phyloP scores from a whole-genome alignment of 2,113 vertebrate species.

The Ondatra zibethicus region DNA sequence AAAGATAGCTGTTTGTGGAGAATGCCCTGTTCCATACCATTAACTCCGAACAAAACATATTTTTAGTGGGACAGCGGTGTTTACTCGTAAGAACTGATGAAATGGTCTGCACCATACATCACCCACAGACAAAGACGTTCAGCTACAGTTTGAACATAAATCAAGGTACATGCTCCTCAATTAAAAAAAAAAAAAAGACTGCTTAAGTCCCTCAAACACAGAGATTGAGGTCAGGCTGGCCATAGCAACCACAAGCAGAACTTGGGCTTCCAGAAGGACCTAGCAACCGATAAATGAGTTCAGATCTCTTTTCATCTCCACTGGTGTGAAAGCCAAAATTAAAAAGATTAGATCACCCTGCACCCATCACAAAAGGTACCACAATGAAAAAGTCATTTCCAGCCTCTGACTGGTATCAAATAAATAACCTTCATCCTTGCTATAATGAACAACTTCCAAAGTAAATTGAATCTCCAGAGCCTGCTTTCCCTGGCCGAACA shows the following conservation, averaged over 20 bases:
- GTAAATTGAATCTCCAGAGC: conserved; percentile 90
- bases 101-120: conserved; percentile 87
- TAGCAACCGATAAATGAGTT: conserved; percentile 90
- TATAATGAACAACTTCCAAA: conserved; percentile 91
- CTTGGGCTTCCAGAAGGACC: conserved; percentile 86
- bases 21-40: conserved; percentile 90
- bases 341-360: conserved; percentile 91
- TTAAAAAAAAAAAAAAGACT: conserved; percentile 78
- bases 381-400: conserved; percentile 90
- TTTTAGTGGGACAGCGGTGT: conserved; percentile 89
- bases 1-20: conserved; percentile 88
- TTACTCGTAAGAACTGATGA: conserved; percentile 90
- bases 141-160: conserved; percentile 89
- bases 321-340: conserved; percentile 91
- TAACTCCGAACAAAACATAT: conserved; percentile 91
- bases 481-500: conserved; percentile 85
- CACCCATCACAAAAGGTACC: conserved; percentile 87
- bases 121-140: conserved; percentile 87
- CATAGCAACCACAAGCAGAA: conserved; percentile 88
- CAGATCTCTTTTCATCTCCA: conserved; percentile 89
- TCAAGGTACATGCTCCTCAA: conserved; percentile 88
- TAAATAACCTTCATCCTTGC: conserved; percentile 90
- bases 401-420: conserved; percentile 88
- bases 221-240: conserved; percentile 88
- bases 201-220: conserved; percentile 86